These are phyloP conservation scores for Trachelus troglodyta DNA, from an alignment of 2,888 invertebrate species.

Conservation along the genomic window DNA sequence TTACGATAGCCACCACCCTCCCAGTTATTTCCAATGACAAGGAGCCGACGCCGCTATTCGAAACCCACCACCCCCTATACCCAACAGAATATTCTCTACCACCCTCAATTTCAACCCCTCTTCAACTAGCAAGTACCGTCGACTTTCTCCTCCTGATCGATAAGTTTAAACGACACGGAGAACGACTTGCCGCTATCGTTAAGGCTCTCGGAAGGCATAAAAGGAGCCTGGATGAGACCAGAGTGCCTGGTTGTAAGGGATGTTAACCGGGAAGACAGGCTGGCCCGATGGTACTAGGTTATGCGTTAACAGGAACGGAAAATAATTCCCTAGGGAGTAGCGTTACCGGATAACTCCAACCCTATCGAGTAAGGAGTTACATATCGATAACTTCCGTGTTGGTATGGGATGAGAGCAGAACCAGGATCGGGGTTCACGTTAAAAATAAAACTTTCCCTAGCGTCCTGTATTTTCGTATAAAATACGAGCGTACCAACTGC, in stretches of 20 bases:
- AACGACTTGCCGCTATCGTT: neutral
- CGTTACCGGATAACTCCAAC: neutral
- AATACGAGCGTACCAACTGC: neutral
- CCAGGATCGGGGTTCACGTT: neutral
- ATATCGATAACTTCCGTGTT: neutral
- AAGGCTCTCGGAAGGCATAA: neutral
- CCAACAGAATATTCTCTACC: neutral
- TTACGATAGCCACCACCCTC: constrained; percentile 6
- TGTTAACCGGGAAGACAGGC: neutral
- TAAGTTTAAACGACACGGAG: neutral
- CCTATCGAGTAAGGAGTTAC: neutral
- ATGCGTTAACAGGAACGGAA: neutral
- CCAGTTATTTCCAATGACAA: neutral
- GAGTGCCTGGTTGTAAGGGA: neutral
- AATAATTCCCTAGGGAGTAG: neutral
- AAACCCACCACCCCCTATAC: neutral
- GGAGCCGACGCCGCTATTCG: neutral
- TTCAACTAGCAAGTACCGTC: neutral
- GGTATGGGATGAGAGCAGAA: neutral
- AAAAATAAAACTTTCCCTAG: neutral
- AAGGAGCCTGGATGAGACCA: neutral
- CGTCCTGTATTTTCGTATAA: neutral
- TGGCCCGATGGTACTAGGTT: neutral
- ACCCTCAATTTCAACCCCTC: neutral
- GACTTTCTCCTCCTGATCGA: neutral